phyloP scores from a whole-genome alignment of 2,888 invertebrate genomes.

The Cephus pulcher region DNA sequence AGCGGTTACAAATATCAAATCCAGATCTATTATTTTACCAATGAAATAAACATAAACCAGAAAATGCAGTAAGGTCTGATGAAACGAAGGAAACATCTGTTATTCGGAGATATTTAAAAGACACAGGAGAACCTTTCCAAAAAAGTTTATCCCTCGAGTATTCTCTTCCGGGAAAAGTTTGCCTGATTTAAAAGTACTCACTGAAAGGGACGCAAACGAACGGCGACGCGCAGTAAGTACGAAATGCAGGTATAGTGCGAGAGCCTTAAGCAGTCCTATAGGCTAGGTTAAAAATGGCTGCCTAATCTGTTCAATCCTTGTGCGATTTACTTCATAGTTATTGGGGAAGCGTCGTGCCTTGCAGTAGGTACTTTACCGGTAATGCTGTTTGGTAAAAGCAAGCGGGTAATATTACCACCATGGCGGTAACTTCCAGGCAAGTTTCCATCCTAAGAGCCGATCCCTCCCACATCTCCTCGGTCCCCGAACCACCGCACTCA shows the following conservation, averaged over 20 bases:
- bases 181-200: not conserved
- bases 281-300: not conserved
- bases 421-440: constrained; percentile 3
- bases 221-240: not conserved
- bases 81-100: not conserved
- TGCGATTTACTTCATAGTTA: not conserved
- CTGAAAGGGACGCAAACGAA: not conserved
- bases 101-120: not conserved
- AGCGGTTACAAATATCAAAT: not conserved
- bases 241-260: not conserved
- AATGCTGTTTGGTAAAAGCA: not conserved
- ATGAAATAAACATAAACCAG: not conserved
- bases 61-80: not conserved
- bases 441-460: constrained; percentile 38
- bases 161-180: not conserved
- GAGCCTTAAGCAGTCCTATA: not conserved
- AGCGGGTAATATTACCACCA: not conserved
- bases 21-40: not conserved
- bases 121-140: not conserved
- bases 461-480: constrained; percentile 39
- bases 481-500: constrained; percentile 32
- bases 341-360: not conserved
- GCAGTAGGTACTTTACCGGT: not conserved
- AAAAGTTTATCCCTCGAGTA: not conserved
- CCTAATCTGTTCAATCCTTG: not conserved